These are phyloP conservation scores for Halesus radiatus DNA, from an alignment of 1,140 invertebrate genomes.

Conservation along the genomic window DNA sequence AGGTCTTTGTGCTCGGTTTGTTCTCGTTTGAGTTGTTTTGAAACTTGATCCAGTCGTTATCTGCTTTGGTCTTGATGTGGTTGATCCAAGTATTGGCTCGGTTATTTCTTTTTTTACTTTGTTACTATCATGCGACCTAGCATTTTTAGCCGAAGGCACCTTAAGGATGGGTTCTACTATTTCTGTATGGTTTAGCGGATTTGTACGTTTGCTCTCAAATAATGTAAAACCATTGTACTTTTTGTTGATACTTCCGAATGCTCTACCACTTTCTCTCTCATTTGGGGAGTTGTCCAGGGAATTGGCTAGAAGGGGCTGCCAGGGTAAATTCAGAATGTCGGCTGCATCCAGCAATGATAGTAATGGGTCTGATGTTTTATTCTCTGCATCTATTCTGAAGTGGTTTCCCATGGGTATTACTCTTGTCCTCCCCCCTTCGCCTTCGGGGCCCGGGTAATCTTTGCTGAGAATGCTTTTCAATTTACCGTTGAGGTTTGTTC, in stretches of 20 bases:
- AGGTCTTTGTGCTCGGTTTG: constrained; percentile 53
- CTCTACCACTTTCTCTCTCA: constrained; percentile 72
- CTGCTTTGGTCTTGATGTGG: constrained; percentile 63
- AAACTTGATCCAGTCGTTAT: constrained; percentile 14
- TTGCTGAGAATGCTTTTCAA: constrained; percentile 46
- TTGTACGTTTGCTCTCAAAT: constrained; percentile 38
- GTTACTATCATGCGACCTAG: constrained; percentile 64
- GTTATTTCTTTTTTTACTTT: constrained; percentile 64
- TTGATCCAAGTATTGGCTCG: constrained; percentile 77
- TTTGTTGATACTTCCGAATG: constrained; percentile 73
- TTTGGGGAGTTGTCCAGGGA: constrained; percentile 66
- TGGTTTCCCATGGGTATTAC: constrained; percentile 57
- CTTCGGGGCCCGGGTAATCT: constrained; percentile 4
- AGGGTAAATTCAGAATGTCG: constrained; percentile 66
- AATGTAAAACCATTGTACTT: constrained; percentile 65
- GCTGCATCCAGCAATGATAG: constrained; percentile 65
- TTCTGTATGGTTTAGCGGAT: constrained; percentile 67
- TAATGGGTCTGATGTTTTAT: constrained; percentile 52
- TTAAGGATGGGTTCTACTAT: constrained; percentile 81
- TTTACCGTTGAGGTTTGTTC: constrained; percentile 46
- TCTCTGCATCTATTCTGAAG: constrained; percentile 54
- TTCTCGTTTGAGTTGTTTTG: constrained; percentile 39
- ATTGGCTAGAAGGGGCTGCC: constrained; percentile 67
- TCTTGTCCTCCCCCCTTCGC: constrained; percentile 42
- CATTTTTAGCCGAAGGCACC: constrained; percentile 72